These are phyloP conservation scores for Caenorhabditis sp. DNA, from an alignment of 2,888 invertebrate genomes.

Conservation along the genomic window DNA sequence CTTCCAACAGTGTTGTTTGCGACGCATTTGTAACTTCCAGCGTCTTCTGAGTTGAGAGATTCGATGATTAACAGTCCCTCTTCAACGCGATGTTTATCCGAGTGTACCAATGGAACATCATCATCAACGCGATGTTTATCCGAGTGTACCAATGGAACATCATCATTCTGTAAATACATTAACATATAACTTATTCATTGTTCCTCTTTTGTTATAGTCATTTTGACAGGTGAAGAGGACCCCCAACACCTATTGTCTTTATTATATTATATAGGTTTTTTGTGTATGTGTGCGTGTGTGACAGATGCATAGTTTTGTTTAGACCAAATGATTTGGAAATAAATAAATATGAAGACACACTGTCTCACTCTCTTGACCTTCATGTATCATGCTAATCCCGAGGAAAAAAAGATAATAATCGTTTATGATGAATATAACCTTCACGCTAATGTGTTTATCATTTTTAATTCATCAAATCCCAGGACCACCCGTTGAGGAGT, in stretches of 20 bases:
- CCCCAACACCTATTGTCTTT: neutral
- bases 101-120: constrained; percentile 42
- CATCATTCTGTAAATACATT: constrained; percentile 33
- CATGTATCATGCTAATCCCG: constrained; percentile 2
- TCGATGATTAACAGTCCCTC: constrained; percentile 55
- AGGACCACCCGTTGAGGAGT: neutral
- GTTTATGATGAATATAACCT: constrained; percentile 28
- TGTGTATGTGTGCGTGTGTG: neutral
- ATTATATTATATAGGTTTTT: neutral
- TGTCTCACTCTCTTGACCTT: neutral
- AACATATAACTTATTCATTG: neutral
- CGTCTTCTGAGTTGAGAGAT: constrained; percentile 45
- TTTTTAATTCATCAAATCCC: constrained; percentile 1
- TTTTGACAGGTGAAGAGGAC: neutral
- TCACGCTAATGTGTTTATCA: constrained; percentile 35
- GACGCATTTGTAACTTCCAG: constrained; percentile 52
- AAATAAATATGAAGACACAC: neutral
- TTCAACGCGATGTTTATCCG: constrained; percentile 58
- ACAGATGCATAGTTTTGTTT: constrained; percentile 7
- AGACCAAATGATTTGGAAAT: constrained; percentile 6
- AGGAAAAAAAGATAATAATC: constrained; percentile 33
- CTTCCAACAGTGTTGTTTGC: constrained; percentile 53
- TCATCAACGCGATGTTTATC: constrained; percentile 57
- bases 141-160: constrained; percentile 43
- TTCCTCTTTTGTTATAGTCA: neutral